phyloP scores from a whole-genome alignment of 1,140 invertebrate genomes.

The Tetranychus urticae region DNA sequence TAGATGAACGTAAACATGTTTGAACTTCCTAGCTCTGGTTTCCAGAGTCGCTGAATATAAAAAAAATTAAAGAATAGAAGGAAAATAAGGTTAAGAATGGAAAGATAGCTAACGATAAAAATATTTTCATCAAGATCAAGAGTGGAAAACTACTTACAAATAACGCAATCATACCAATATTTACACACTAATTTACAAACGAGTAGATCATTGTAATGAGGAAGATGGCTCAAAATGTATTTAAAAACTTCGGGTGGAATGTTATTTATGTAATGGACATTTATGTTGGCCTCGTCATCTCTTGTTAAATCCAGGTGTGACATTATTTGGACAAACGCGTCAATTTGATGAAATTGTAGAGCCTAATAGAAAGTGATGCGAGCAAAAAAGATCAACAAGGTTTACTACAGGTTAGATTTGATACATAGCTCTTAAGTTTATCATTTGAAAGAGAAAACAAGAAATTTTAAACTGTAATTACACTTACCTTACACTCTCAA shows the following conservation, averaged over 20 bases:
- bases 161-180: conserved; percentile 50
- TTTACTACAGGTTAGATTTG: no score
- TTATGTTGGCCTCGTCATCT: no score
- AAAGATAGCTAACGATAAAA: not conserved
- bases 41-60: not conserved
- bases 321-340: no score
- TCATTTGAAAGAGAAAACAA: no score
- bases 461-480: no score
- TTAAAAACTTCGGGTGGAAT: conserved; percentile 78
- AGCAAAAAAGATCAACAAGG: no score
- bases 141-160: conserved; percentile 34
- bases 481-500: no score
- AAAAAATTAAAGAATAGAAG: not conserved
- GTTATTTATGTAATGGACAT: conserved; percentile 16
- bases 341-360: no score
- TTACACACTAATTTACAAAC: conserved; percentile 58
- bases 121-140: not conserved
- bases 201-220: conserved; percentile 68
- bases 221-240: conserved; percentile 62
- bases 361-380: no score
- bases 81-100: not conserved
- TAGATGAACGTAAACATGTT: not conserved
- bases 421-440: no score
- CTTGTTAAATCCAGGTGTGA: no score
- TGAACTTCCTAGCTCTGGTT: not conserved